phyloP scores from a whole-genome alignment of 2,797 vertebrate genomes.

The Hozukius guyotensis region DNA sequence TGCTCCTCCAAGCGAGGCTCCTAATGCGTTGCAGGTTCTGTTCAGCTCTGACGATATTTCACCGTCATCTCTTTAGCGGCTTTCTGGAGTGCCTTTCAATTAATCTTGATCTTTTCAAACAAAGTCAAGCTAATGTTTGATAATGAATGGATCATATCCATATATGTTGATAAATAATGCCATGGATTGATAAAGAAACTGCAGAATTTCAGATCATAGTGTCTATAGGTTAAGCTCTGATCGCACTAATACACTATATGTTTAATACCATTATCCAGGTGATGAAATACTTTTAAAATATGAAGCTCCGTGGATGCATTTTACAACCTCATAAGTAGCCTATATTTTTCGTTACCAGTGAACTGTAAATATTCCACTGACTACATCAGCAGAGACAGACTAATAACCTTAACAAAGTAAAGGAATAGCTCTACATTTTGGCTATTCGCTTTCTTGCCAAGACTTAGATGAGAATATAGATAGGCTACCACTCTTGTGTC shows the following conservation, averaged over 20 bases:
- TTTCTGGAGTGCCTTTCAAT: slow-evolving; percentile 61
- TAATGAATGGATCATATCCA: slow-evolving; percentile 4
- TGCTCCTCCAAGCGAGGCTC: slow-evolving; percentile 56
- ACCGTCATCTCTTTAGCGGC: slow-evolving; percentile 64
- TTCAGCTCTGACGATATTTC: slow-evolving; percentile 67
- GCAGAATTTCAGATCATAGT: neutral
- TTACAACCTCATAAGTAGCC: neutral
- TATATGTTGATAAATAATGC: neutral
- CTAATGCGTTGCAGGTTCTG: slow-evolving; percentile 81
- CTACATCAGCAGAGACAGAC: slow-evolving; percentile 1
- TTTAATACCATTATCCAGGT: neutral
- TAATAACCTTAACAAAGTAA: neutral
- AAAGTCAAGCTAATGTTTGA: slow-evolving; percentile 22
- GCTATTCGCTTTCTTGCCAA: neutral
- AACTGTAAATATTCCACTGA: neutral
- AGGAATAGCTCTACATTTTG: neutral
- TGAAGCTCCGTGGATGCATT: neutral
- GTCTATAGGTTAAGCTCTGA: neutral
- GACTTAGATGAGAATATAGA: neutral
- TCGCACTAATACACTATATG: neutral
- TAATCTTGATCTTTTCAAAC: slow-evolving; percentile 58
- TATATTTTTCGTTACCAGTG: neutral
- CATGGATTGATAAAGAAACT: neutral
- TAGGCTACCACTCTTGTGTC: no score
- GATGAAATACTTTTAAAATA: slow-evolving; percentile 7